These are phyloP conservation scores for Liopterus haemorrhoidalis DNA, from an alignment of 2,888 invertebrate genomes.

Conservation along the genomic window DNA sequence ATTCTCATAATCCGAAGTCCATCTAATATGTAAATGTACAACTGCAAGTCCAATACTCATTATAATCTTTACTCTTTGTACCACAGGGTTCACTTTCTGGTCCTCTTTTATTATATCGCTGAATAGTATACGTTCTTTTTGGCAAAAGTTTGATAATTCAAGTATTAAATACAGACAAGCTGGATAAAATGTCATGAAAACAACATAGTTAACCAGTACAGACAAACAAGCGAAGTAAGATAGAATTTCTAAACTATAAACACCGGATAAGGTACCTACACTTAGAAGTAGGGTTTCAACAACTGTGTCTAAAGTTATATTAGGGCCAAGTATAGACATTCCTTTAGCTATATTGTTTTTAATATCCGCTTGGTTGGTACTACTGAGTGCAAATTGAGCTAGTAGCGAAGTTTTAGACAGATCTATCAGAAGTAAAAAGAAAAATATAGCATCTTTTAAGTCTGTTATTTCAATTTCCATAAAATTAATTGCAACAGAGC, in stretches of 20 bases:
- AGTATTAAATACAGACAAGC: conserved; percentile 84
- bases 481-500: conserved; percentile 81
- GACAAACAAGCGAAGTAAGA: conserved; percentile 89
- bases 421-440: conserved; percentile 85
- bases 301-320: conserved; percentile 82
- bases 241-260: conserved; percentile 77
- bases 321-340: conserved; percentile 79
- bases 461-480: conserved; percentile 79
- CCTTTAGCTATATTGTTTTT: conserved; percentile 81
- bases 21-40: conserved; percentile 71
- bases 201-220: conserved; percentile 83
- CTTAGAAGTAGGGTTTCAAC: conserved; percentile 85
- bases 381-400: conserved; percentile 74
- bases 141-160: conserved; percentile 53
- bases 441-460: conserved; percentile 86
- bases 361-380: conserved; percentile 75
- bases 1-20: conserved; percentile 30
- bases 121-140: conserved; percentile 31
- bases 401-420: conserved; percentile 83
- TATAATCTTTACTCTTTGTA: conserved; percentile 88
- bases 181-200: conserved; percentile 92
- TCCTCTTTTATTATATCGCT: conserved; percentile 59
- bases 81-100: conserved; percentile 85
- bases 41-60: conserved; percentile 88
- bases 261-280: conserved; percentile 86